These are phyloP conservation scores for Bryconaethiops microstoma DNA, from an alignment of 2,797 vertebrate genomes.

Conservation along the genomic window DNA sequence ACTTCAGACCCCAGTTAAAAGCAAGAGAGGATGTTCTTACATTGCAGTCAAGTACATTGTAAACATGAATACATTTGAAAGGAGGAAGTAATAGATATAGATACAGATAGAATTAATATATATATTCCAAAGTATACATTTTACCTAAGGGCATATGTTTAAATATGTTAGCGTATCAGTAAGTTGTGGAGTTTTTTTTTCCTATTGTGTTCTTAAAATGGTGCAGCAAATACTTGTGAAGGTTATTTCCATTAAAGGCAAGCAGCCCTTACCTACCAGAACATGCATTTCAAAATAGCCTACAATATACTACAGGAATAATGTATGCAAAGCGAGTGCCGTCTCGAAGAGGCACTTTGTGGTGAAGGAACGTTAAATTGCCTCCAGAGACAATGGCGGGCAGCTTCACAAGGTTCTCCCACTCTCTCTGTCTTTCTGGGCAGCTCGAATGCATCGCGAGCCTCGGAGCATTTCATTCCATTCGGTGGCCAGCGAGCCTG, in stretches of 20 bases:
- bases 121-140: neutral
- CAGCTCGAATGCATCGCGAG: conserved; percentile 38
- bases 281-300: conserved; percentile 31
- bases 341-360: conserved; percentile 48
- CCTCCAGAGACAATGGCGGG: conserved; percentile 61
- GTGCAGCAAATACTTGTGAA: neutral
- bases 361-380: conserved; percentile 67
- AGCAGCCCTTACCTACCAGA: neutral
- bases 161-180: neutral
- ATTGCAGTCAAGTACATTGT: neutral
- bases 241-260: conserved; percentile 35
- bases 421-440: conserved; percentile 56
- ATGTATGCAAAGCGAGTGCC: conserved; percentile 53
- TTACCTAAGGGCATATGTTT: neutral
- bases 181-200: neutral
- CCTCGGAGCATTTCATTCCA: conserved; percentile 63
- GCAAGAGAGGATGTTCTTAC: neutral
- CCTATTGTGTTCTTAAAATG: conserved; percentile 5
- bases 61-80: neutral
- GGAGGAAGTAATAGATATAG: too few species aligned
- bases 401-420: conserved; percentile 51
- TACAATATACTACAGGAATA: conserved; percentile 19
- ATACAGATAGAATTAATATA: too few species aligned
- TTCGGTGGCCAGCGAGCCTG: conserved; percentile 51
- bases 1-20: conserved; percentile 26